Conservation (phyloP, 2,888 invertebrate genomes). For the Drosophila setosimentum region DNA sequence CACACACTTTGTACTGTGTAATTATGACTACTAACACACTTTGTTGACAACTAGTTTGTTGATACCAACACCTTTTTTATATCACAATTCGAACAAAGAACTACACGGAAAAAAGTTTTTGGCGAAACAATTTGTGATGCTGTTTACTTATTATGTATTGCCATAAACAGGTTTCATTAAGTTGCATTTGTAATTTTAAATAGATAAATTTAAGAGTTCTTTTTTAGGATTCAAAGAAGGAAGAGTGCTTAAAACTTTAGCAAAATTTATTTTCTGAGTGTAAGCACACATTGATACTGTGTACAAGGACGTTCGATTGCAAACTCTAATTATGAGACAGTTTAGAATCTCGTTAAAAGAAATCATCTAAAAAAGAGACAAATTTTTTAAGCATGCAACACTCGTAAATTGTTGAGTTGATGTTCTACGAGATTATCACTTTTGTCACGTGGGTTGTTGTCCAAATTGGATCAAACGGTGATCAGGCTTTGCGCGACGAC, state of each 20-base stretch:
- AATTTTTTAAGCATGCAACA: slow-evolving; percentile 22
- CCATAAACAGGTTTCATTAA: background rate
- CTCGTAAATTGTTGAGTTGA: background rate
- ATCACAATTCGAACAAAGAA: slow-evolving; percentile 36
- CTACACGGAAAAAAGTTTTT: slow-evolving; percentile 34
- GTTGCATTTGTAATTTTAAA: background rate
- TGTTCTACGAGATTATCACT: slow-evolving; percentile 10
- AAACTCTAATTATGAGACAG: slow-evolving; percentile 14
- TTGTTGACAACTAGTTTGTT: slow-evolving; percentile 22
- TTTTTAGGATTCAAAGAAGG: background rate
- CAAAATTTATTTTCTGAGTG: slow-evolving; percentile 9
- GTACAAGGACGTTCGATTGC: background rate
- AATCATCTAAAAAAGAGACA: slow-evolving; percentile 22
- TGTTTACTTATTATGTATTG: background rate
- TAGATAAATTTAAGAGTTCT: background rate
- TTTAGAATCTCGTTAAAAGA: slow-evolving; percentile 48
- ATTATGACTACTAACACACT: slow-evolving; percentile 48
- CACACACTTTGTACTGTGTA: slow-evolving; percentile 24
- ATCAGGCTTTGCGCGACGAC: slow-evolving; percentile 51
- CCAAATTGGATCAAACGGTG: slow-evolving; percentile 48
- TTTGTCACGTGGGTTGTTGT: slow-evolving; percentile 50
- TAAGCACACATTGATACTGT: slow-evolving; percentile 6
- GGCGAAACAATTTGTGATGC: background rate
- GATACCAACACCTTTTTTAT: slow-evolving; percentile 30
- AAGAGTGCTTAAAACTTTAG: background rate